Evolutionary conservation across 2,113 vertebrate genomes (phyloP).

Genomic region (Bubo scandiacus): DNA sequence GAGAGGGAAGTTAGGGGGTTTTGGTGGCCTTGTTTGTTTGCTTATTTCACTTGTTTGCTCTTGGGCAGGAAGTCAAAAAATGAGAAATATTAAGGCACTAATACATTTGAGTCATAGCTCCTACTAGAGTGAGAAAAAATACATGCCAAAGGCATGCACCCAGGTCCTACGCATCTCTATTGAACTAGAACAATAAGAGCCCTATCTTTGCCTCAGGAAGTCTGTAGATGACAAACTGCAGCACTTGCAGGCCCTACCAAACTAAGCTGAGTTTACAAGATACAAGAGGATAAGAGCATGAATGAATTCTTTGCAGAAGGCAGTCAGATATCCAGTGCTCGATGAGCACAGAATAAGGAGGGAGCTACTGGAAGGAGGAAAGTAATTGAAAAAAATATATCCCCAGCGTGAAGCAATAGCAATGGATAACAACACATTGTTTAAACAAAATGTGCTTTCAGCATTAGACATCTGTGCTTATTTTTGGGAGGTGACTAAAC

Average conservation of each 20-base stretch:
- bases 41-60: background rate
- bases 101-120: background rate
- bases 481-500: background rate
- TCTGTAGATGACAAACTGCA: background rate
- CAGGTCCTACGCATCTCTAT: background rate
- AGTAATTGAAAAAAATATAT: background rate
- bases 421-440: background rate
- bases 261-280: slow-evolving; percentile 39
- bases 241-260: background rate
- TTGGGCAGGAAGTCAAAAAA: background rate
- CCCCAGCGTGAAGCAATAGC: background rate
- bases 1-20: background rate
- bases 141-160: background rate
- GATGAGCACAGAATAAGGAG: background rate
- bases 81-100: background rate
- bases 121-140: background rate
- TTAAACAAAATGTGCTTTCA: background rate
- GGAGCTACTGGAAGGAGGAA: background rate
- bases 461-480: slow-evolving; percentile 2
- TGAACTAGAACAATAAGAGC: background rate
- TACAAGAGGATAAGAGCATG: background rate
- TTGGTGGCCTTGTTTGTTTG: background rate
- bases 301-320: slow-evolving; percentile 5
- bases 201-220: slow-evolving; percentile 1
- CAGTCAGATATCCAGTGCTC: background rate